Evolutionary conservation across 2,888 invertebrate genomes (phyloP), one percentile per base, ranked within the genome.

Genomic region (Lordiphosa andalusiaca): DNA sequence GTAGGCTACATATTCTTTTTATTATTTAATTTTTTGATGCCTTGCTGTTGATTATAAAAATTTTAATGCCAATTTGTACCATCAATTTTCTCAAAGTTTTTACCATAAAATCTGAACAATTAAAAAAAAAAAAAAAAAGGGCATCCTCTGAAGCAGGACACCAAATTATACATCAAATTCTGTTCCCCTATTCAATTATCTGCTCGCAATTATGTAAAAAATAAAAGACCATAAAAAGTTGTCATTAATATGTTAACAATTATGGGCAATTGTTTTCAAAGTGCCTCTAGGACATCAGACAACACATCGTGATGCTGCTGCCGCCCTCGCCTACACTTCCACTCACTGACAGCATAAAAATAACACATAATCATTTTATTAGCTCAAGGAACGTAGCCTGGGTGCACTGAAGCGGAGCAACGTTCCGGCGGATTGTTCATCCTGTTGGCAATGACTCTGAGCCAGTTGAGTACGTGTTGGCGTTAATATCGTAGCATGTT

Each of bases 291-390:
- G 23, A 49, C 37, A 51, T 40, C 39, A 16, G 21, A 30, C 12
- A 55, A 46, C 50, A 53, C 52, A 53, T 46, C 48, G 23, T 57
- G 57, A 42, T 46, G 38, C 13, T 53, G 48, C 10, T 6, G 10
- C n/a, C 10, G 16, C 41, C 12, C 5, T 40, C 16, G 40, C 46
- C 46, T 12, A 35, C 21, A 10, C n/a, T 19, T 13, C 16, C 41
- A 49, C 35, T 53, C 38, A 55, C 52, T 66, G 65, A 36, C 69
- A 74, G 64, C 83, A 82, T 72, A 78, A 77, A 77, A 77, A 75
- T 75, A 82, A 75, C 76, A 77, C 81, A 83, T 80, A 80, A 80
- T 80, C 78, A 77, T 80, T 83, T 80, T 80, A 80, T 80, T 83
- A 83, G 81, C 77, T 71, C 51, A 58, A 70, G 63, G 71, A 67